Base-by-base conservation (phyloP, 2,888 invertebrate genomes). In the Flexamia atlantica region DNA sequence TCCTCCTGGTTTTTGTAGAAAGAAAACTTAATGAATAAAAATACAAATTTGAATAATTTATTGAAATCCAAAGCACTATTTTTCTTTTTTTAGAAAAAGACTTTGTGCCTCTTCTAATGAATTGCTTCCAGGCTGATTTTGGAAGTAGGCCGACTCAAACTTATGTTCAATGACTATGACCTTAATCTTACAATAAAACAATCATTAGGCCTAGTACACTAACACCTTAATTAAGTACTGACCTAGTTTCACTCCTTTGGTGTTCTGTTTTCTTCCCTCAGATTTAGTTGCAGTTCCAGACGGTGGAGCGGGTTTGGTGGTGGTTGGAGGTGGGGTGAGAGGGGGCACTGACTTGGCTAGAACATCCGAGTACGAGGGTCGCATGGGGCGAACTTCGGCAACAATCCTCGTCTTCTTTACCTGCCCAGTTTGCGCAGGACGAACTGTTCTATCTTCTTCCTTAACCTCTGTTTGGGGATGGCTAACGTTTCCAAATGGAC, bases 321-420 rank as follows among this genome's bases (percentile, higher is more conserved):
- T 72, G 0, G 84, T 57, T 12, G 53, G 57, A 12, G 84, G 82
- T 30, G 81, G 81, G 25, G 82, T 53, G 7, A 72, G 72, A 20
- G 32, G 84, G 87, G 0, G 91, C 92, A 10, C 91, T 9, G 92
- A 91, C 90, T 97, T 97, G 40, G 95, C 94, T 60, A 97, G 89
- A 9, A 97, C 96, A 91, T 96, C 96, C 0, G 97, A 97, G 89
- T 97, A 97, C 17, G 95, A 94, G 79, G 96, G 96, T 82, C 96
- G 92, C 96, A 96, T 96, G 0, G 96, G 96, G 88, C 86, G 84
- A 0, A 97, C 96, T 90, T 96, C 96, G 50, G 96, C 96, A 0
- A 96, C 94, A 89, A 95, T 96, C 80, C 96, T 92, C 83, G 92
- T 91, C 86, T 95, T 95, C 87, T 93, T 79, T 14, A 53, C 53